Conservation (phyloP, 1,140 invertebrate species). For the Drosophila asahinai region DNA sequence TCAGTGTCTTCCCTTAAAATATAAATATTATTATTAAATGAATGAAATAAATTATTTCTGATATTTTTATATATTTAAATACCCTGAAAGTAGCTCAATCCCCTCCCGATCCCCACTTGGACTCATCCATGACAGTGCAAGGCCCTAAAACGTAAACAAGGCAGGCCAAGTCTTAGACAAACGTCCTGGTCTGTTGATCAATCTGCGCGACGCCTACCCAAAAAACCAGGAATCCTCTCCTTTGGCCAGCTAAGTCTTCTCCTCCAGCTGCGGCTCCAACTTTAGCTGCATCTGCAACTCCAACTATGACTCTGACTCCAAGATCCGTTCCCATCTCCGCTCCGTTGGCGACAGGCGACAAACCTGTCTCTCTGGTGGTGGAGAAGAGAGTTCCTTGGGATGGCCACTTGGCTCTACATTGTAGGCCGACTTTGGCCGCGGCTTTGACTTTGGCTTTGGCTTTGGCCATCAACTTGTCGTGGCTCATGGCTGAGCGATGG, state of each 20-base stretch:
- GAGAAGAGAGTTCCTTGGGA: constrained; percentile 35
- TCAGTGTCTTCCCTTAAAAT: neutral
- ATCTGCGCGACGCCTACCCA: constrained; percentile 78
- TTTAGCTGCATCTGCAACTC: constrained; percentile 16
- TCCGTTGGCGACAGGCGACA: constrained; percentile 52
- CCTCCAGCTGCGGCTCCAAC: constrained; percentile 12
- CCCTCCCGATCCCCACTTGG: constrained; percentile 18
- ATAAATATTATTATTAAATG: neutral
- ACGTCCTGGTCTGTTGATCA: constrained; percentile 69
- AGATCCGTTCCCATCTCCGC: constrained; percentile 44
- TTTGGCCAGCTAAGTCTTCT: constrained; percentile 9
- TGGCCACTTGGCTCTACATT: constrained; percentile 74
- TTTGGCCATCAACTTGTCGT: constrained; percentile 73
- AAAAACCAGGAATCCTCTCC: constrained; percentile 50
- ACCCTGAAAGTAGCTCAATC: neutral
- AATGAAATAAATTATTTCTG: neutral
- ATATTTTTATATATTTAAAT: neutral
- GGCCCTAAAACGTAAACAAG: constrained; percentile 65
- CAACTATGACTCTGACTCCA: neutral
- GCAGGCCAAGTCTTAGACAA: constrained; percentile 67
- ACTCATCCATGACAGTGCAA: constrained; percentile 64
- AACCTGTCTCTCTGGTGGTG: constrained; percentile 72
- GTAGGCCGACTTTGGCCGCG: constrained; percentile 42
- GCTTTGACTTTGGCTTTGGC: constrained; percentile 47
- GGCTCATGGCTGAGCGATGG: constrained; percentile 39